Evolutionary conservation across 2,113 vertebrate species (phyloP).

Genomic region (Rhagologus leucostigma): DNA sequence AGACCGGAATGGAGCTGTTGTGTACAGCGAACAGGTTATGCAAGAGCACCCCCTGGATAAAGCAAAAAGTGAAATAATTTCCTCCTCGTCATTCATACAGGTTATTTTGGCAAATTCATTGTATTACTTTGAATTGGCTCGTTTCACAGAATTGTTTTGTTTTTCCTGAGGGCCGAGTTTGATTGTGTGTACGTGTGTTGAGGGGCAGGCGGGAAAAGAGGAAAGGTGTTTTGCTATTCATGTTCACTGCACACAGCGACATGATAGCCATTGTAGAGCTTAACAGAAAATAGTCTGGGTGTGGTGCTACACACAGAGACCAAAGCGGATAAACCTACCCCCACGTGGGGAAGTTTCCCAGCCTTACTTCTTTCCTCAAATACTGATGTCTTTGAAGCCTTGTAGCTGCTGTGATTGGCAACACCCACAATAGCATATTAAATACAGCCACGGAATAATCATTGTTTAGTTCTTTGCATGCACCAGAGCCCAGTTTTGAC

Average conservation of each 20-base stretch:
- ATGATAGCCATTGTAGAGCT: not conserved
- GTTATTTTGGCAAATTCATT: slow-evolving; percentile 63
- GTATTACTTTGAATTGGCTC: slow-evolving; percentile 52
- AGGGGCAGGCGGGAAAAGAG: not conserved
- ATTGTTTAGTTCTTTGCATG: not conserved
- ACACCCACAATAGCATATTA: not conserved
- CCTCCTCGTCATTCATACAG: slow-evolving; percentile 9
- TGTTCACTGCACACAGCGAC: not conserved
- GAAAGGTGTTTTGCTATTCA: not conserved
- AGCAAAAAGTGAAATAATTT: slow-evolving; percentile 68
- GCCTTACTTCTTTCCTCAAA: not conserved
- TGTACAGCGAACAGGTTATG: not conserved
- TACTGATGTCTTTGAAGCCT: not conserved
- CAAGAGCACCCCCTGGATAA: slow-evolving; percentile 22
- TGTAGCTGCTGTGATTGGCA: not conserved
- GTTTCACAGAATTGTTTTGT: slow-evolving; percentile 59
- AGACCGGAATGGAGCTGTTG: not conserved
- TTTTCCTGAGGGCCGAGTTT: slow-evolving; percentile 25
- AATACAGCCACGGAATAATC: not conserved
- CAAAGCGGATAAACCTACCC: not conserved
- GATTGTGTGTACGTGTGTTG: slow-evolving; percentile 14
- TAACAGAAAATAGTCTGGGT: not conserved
- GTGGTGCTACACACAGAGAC: not conserved
- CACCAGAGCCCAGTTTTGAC: not conserved
- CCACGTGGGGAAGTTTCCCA: not conserved